A percentile compares a stretch with the other conserved stretches of the same genome.
These are phyloP conservation scores for Nemopilema nomurai DNA, from an alignment of 30 jellyfish, hydroid and myxozoan species.

Conservation along the genomic window DNA sequence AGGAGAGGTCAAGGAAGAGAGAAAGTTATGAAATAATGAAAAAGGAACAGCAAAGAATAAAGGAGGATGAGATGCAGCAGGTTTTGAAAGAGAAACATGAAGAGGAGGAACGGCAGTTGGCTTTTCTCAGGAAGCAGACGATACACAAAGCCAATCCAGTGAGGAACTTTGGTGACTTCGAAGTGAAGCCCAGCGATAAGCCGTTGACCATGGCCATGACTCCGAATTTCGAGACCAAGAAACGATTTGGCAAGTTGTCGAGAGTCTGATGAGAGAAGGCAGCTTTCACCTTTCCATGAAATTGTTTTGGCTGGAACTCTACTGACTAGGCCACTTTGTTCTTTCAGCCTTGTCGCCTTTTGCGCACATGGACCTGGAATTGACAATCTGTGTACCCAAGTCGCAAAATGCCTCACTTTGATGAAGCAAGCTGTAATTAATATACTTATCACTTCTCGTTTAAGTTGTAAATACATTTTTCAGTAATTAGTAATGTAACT, in stretches of 20 bases:
- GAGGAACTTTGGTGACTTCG: conserved; percentile 69
- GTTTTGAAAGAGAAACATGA: conserved; percentile 57
- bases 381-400: no score
- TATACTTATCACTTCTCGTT: not conserved
- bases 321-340: not conserved
- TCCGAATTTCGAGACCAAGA: conserved; percentile 84
- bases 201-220: conserved; percentile 83
- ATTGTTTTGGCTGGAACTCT: not conserved
- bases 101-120: conserved; percentile 69
- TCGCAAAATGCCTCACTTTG: no score
- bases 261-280: conserved; percentile 6
- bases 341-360: not conserved
- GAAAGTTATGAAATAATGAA: conserved; percentile 73
- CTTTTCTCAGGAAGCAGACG: conserved; percentile 65
- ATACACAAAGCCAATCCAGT: conserved; percentile 83
- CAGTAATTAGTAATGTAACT: not conserved
- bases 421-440: not conserved
- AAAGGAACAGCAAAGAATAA: conserved; percentile 64
- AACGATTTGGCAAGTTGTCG: conserved; percentile 57
- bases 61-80: conserved; percentile 69
- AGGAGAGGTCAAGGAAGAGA: conserved; percentile 85
- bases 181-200: conserved; percentile 62
- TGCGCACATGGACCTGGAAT: no score
- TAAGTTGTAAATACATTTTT: not conserved
- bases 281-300: not conserved